Base-by-base conservation (phyloP, 2,797 vertebrate genomes). In the Xerus rutilus region DNA sequence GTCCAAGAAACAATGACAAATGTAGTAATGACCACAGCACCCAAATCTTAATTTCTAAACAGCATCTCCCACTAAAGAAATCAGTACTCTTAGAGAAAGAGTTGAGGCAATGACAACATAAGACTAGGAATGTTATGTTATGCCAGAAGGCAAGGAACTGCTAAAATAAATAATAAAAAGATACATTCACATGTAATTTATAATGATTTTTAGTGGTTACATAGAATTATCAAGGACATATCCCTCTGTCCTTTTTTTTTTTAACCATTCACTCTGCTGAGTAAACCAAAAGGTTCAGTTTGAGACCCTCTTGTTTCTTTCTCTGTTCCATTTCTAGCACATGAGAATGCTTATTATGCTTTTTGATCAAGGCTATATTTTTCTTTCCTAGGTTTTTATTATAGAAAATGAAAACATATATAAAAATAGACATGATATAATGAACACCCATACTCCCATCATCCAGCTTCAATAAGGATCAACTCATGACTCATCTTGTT, bases 21-120 rank as follows among this genome's bases (percentile, higher is more conserved):
- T 8, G 20, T 35, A 82, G 45, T 52, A 89, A 86, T 74, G 76
- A 79, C 25, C 35, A 73, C 5, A 87, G 35, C 30, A 74, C 1
- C 13, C 64, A 73, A 59, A 92, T 79, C 70, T 74, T 89, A 95
- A 87, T 84, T 84, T 87, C 82, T 78, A 82, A 93, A 87, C 54
- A 47, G 65, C 14, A 91, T 77, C 79, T 39, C 12, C 32, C 32
- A 69, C 14, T 73, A 93, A 89, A 87, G 62, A 78, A 92, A 90
- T 13, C 49, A 94, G 45, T 74, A 73, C 39, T 90, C 25, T 92
- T 45, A 83, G 30, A 86, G 10, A 88, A 95, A 85, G 25, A 21
- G 25, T 39, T 72, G 28, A 94, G 43, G 74, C 35, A 92, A 90
- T 49, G 8, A 95, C 39, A 87, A 96, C 94, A 65, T 67, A 91